phyloP scores from a whole-genome alignment of 2,888 invertebrate genomes.

The Nephrotoma guestfalica region DNA sequence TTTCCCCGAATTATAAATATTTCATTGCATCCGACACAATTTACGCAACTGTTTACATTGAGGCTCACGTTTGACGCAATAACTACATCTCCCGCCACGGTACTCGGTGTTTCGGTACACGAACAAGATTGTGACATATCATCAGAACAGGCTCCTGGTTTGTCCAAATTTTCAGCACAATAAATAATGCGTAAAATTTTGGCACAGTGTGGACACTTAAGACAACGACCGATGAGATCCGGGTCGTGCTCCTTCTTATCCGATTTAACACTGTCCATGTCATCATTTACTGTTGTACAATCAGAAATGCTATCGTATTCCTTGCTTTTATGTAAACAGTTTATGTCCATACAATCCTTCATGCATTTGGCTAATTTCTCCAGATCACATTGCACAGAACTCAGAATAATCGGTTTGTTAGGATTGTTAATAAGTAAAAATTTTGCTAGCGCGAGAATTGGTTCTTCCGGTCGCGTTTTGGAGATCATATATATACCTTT shows the following conservation, averaged over 20 bases:
- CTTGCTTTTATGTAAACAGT: background rate
- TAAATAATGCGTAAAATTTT: background rate
- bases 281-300: background rate
- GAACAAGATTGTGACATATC: background rate
- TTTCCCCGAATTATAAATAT: background rate
- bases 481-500: constrained; percentile 50
- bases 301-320: background rate
- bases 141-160: background rate
- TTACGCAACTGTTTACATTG: background rate
- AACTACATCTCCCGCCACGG: background rate
- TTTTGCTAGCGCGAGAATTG: constrained; percentile 62
- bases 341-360: background rate
- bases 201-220: background rate
- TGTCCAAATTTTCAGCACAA: background rate
- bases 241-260: background rate
- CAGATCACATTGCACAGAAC: constrained; percentile 12
- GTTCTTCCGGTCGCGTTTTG: constrained; percentile 56
- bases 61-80: background rate
- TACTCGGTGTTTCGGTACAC: background rate
- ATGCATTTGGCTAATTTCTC: background rate
- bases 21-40: background rate
- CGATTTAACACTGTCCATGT: background rate
- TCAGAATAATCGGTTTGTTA: constrained; percentile 41
- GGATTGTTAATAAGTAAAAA: constrained; percentile 62
- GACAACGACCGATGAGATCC: background rate